A percentile compares a stretch with the other conserved stretches of the same genome.
Conservation (phyloP, 2,797 vertebrate genomes). For the Podarcis siculus region DNA sequence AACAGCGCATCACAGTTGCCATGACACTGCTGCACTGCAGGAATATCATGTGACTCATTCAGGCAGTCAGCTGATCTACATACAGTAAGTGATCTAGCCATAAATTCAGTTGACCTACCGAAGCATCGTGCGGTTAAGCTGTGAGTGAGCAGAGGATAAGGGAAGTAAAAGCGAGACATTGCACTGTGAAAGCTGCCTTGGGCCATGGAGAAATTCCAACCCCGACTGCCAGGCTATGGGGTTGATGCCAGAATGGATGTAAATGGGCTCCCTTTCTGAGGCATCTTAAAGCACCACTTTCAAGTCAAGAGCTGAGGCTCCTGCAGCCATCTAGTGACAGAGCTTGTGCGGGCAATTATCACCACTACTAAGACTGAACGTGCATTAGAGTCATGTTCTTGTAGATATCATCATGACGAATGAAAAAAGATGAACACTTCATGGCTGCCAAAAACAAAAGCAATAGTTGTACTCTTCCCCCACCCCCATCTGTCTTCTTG, state of each 20-base stretch:
- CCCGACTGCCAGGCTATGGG: not conserved
- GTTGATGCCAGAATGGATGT: not conserved
- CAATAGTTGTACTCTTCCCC: not conserved
- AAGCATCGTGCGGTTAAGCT: not conserved
- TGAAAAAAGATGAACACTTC: not conserved
- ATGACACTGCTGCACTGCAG: not conserved
- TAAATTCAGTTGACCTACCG: not conserved
- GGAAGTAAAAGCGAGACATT: not conserved
- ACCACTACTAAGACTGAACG: not conserved
- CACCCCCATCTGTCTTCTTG: not conserved
- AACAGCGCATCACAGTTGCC: not conserved
- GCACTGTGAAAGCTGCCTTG: not conserved
- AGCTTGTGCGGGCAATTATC: not conserved
- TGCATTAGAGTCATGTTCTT: not conserved
- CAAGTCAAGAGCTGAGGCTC: not conserved
- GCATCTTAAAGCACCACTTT: not conserved
- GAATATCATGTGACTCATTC: not conserved
- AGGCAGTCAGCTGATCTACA: not conserved
- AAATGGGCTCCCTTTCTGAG: not conserved
- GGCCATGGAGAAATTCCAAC: not conserved
- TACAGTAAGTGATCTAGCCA: too few species aligned
- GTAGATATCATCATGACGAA: not conserved
- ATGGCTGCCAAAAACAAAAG: not conserved
- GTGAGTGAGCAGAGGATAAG: not conserved
- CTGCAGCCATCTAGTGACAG: not conserved